phyloP scores from a whole-genome alignment of 2,797 vertebrate genomes.

The Bovichtus diacanthus region DNA sequence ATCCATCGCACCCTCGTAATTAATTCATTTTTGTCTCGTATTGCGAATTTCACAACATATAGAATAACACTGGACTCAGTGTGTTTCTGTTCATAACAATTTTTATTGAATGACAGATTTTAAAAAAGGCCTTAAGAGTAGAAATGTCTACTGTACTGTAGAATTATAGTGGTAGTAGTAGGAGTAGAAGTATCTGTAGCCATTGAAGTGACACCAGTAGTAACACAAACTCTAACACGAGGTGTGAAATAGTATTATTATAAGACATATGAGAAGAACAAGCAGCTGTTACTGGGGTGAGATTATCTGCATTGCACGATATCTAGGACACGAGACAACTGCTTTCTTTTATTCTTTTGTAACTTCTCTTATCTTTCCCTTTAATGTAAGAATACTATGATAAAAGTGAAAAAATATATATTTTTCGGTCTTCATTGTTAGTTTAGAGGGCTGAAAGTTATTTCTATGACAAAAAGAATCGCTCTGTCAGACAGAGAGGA shows the following conservation, averaged over 20 bases:
- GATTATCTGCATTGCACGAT: not conserved
- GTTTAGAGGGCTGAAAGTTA: not conserved
- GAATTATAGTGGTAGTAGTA: too few species aligned
- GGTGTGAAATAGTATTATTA: too few species aligned
- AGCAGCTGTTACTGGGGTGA: too few species aligned
- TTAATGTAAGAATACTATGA: not conserved
- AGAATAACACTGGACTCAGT: not conserved
- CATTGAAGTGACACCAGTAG: too few species aligned
- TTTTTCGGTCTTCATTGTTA: not conserved
- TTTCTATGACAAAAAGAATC: not conserved
- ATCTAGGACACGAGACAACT: not conserved
- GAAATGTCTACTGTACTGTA: too few species aligned
- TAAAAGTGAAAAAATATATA: fast-evolving
- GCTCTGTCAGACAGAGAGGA: not conserved
- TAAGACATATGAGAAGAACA: too few species aligned
- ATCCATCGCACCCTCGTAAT: not conserved
- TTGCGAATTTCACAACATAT: not conserved
- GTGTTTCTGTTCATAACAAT: not conserved
- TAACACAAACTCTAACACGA: too few species aligned
- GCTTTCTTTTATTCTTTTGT: not conserved
- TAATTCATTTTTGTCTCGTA: not conserved
- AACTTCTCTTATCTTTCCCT: not conserved
- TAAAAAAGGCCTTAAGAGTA: too few species aligned
- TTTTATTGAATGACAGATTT: too few species aligned
- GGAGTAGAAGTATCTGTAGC: too few species aligned